Conservation (phyloP, 1,140 invertebrate species). For the Habropoda laboriosa region DNA sequence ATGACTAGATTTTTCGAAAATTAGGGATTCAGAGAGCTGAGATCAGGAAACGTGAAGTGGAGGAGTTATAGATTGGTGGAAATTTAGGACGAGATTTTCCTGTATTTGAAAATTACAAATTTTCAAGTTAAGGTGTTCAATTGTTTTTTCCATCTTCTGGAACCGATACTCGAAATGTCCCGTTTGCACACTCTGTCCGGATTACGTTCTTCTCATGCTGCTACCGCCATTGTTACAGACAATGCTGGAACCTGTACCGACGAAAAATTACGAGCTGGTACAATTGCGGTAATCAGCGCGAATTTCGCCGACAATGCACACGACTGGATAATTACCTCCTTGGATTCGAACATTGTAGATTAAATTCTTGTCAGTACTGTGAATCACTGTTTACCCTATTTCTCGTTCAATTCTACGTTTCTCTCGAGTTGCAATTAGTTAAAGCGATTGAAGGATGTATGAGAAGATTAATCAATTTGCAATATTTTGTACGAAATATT, state of each 20-base stretch:
- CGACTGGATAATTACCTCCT: slow-evolving; percentile 2
- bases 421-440: neutral
- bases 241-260: slow-evolving; percentile 3
- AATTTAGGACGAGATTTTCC: no score
- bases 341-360: neutral
- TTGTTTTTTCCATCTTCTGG: no score
- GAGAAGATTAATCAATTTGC: no score
- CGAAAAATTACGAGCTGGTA: neutral
- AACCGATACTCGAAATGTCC: neutral
- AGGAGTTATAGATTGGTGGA: no score
- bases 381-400: neutral
- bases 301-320: slow-evolving; percentile 9
- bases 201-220: no score
- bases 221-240: neutral
- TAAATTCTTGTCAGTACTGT: neutral
- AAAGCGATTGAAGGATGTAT: neutral
- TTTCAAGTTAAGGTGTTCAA: no score
- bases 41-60: no score
- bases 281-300: slow-evolving; percentile 7
- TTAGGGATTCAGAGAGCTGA: no score
- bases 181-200: neutral
- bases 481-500: no score
- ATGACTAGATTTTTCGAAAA: no score
- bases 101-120: no score
- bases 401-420: neutral